These are phyloP conservation scores for Ennomos fuscantarius DNA, from an alignment of 2,888 invertebrate species.

Conservation along the genomic window DNA sequence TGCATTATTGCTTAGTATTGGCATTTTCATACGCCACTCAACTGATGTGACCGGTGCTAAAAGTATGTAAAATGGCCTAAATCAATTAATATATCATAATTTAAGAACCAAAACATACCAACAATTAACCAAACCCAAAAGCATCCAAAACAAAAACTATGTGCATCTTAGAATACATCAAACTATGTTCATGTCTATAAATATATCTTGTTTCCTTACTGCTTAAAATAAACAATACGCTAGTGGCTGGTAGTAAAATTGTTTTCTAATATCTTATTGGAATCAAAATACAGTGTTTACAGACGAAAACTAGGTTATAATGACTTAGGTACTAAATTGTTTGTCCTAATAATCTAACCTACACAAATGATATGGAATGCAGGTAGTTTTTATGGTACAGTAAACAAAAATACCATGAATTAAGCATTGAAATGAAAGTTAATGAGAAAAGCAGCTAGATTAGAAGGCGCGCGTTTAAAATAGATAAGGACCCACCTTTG, in stretches of 20 bases:
- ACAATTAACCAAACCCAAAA: neutral
- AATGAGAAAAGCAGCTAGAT: conserved; percentile 2
- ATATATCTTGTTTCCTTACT: conserved; percentile 7
- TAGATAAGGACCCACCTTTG: conserved; percentile 91
- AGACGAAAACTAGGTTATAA: conserved; percentile 7
- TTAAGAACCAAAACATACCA: no score
- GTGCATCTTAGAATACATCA: conserved; percentile 1
- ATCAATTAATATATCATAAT: no score
- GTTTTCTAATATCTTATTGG: conserved; percentile 5
- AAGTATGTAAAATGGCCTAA: no score
- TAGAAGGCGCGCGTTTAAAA: conserved; percentile 25
- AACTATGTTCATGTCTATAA: conserved; percentile 17
- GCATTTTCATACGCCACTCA: no score
- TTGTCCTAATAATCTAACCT: conserved; percentile 8
- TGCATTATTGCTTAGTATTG: no score
- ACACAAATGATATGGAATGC: neutral
- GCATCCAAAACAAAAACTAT: neutral
- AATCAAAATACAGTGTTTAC: conserved; percentile 9
- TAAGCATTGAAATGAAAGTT: conserved; percentile 9
- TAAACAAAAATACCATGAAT: neutral
- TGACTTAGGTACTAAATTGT: neutral
- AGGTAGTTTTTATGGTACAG: neutral
- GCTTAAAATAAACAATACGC: conserved; percentile 19
- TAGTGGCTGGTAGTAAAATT: neutral
- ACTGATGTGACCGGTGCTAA: no score